These are phyloP conservation scores for Megaceryle torquata DNA, from an alignment of 2,113 vertebrate species.

Conservation along the genomic window DNA sequence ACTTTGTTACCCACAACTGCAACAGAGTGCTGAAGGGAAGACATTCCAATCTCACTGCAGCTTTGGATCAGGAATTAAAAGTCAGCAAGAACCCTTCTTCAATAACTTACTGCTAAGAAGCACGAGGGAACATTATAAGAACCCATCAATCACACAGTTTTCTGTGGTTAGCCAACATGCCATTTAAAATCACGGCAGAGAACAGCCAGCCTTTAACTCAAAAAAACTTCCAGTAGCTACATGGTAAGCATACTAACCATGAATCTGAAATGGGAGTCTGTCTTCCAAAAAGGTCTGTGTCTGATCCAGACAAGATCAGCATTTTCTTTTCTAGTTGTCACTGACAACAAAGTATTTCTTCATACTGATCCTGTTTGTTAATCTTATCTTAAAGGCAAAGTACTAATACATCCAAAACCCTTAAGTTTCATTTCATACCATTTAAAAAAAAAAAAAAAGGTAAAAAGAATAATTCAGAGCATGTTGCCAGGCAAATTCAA, in stretches of 20 bases:
- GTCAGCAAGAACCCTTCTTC: neutral
- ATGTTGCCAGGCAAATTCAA: neutral
- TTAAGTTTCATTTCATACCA: neutral
- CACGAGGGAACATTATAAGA: neutral
- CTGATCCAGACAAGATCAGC: neutral
- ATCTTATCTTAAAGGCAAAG: neutral
- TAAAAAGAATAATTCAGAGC: neutral
- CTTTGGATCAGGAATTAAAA: neutral
- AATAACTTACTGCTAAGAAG: neutral
- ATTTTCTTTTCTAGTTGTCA: neutral
- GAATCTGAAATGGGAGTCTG: neutral
- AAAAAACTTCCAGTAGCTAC: neutral
- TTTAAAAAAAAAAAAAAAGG: neutral
- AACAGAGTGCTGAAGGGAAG: neutral
- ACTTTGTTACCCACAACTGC: neutral
- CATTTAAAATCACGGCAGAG: neutral
- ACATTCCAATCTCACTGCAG: neutral
- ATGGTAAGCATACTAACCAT: neutral
- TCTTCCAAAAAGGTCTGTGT: neutral
- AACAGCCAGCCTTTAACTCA: neutral
- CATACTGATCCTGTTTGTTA: neutral
- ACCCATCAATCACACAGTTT: neutral
- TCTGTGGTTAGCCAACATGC: neutral
- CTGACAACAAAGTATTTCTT: neutral
- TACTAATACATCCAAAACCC: neutral